Conservation (phyloP, 2,797 vertebrate species). For the Poecilia picta region DNA sequence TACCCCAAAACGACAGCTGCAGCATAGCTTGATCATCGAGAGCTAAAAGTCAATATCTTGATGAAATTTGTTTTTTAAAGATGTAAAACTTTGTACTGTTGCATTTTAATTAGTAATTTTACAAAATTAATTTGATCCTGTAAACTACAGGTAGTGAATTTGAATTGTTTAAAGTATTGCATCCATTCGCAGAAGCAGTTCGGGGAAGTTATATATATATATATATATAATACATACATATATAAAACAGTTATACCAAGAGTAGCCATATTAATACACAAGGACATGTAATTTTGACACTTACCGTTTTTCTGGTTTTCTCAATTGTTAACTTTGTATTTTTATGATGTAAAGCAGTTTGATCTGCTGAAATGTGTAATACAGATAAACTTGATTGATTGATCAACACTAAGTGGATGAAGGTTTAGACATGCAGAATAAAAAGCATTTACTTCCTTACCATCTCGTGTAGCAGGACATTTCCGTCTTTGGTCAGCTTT, state of each 20-base stretch:
- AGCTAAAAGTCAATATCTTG: neutral
- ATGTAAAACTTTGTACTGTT: neutral
- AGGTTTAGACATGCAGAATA: neutral
- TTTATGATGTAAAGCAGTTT: too few relatives aligned
- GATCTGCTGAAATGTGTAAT: too few relatives aligned
- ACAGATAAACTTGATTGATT: too few relatives aligned
- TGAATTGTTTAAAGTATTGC: neutral
- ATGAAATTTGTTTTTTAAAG: neutral
- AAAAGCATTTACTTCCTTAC: slow-evolving; percentile 77
- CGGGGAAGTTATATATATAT: too few relatives aligned
- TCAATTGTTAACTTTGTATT: too few relatives aligned
- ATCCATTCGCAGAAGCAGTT: neutral
- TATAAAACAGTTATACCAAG: neutral
- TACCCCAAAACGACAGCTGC: neutral
- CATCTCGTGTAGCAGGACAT: slow-evolving; percentile 97
- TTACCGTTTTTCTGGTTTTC: too few relatives aligned
- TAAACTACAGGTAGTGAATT: neutral
- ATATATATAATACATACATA: too few relatives aligned
- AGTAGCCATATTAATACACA: neutral
- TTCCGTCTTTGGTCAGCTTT: slow-evolving; percentile 98
- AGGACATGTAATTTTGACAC: too few relatives aligned
- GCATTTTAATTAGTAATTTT: neutral
- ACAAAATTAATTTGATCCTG: neutral
- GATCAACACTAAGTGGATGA: too few relatives aligned
- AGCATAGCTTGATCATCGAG: neutral